A percentile compares a stretch with the other conserved stretches of the same genome.
phyloP scores from a whole-genome alignment of 2,113 vertebrate species.

The Anarhynchus alexandrinus region DNA sequence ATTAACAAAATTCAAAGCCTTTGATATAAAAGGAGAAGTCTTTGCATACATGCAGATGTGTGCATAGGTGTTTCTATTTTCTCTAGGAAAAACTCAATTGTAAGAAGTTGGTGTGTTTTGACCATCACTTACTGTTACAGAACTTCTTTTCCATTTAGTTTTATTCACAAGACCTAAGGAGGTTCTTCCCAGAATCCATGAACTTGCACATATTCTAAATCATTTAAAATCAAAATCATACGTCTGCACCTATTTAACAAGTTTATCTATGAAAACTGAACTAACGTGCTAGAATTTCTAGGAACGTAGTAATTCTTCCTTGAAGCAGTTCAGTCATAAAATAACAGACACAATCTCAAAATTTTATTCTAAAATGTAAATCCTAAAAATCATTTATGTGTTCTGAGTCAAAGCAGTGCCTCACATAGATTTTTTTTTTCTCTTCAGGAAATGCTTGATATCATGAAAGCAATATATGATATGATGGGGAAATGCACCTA shows the following conservation, averaged over 20 bases:
- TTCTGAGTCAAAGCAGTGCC: neutral
- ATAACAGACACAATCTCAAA: neutral
- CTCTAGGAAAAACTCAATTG: neutral
- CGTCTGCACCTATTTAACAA: neutral
- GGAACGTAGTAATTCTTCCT: neutral
- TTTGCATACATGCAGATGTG: neutral
- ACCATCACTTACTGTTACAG: neutral
- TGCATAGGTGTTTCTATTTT: neutral
- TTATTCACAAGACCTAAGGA: neutral
- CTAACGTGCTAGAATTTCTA: neutral
- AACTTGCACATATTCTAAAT: neutral
- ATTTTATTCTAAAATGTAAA: neutral
- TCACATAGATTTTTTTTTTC: neutral
- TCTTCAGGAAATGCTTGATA: conserved; percentile 95
- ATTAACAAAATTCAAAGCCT: neutral
- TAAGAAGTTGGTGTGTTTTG: neutral
- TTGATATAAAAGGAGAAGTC: neutral
- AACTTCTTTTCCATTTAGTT: neutral
- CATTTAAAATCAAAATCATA: neutral
- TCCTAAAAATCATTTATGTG: neutral
- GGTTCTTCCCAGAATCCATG: neutral
- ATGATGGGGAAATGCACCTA: conserved; percentile 99
- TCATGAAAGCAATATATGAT: conserved; percentile 98
- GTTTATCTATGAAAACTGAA: neutral
- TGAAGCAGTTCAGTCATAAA: neutral